Conservation (phyloP, 1,140 invertebrate genomes). For the Archegozetes longisetosus region DNA sequence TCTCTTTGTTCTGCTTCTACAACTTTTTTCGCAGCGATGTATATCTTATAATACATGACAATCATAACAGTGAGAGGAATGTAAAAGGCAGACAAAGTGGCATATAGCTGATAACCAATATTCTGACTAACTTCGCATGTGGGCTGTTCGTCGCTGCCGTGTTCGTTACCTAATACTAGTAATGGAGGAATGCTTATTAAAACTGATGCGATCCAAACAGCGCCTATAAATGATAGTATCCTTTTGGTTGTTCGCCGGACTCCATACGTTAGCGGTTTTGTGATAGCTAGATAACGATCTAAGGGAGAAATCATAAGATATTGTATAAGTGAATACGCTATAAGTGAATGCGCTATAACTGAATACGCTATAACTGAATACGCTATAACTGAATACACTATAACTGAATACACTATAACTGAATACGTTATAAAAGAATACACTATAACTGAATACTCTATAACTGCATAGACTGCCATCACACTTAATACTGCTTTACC, state of each 20-base stretch:
- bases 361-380: too few relatives aligned
- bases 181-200: conserved; percentile 59
- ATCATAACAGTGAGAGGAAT: conserved; percentile 90
- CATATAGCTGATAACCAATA: conserved; percentile 63
- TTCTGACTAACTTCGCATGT: conserved; percentile 23
- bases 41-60: conserved; percentile 92
- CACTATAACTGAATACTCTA: neutral
- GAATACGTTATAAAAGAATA: neutral
- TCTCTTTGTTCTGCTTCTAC: conserved; percentile 22
- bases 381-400: neutral
- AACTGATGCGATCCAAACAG: conserved; percentile 79
- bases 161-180: conserved; percentile 66
- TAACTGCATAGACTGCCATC: too few relatives aligned
- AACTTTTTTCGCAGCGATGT: conserved; percentile 50
- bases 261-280: conserved; percentile 78
- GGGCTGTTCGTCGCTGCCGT: conserved; percentile 21
- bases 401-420: neutral
- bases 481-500: conserved; percentile 43
- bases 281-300: conserved; percentile 80
- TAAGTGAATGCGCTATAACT: neutral
- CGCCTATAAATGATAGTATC: conserved; percentile 69
- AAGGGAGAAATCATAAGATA: neutral
- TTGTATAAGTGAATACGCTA: neutral
- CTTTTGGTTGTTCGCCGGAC: conserved; percentile 69
- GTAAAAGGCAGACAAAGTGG: conserved; percentile 82